Evolutionary conservation across 2,113 vertebrate genomes (phyloP).

Genomic region (Oriolus oriolus): DNA sequence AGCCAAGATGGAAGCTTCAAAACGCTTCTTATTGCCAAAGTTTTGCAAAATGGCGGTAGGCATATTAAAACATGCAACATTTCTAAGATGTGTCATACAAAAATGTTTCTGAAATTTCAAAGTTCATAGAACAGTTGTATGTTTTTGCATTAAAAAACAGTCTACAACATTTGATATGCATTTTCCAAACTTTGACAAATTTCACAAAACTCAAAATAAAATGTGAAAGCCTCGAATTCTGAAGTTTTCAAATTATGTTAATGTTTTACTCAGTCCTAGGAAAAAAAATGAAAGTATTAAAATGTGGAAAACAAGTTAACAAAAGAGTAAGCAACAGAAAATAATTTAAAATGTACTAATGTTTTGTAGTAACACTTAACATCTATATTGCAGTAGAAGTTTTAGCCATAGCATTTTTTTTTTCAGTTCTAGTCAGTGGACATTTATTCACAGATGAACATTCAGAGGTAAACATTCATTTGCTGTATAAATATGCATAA

Average conservation of each 20-base stretch:
- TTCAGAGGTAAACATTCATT: neutral
- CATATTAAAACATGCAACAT: constrained; percentile 57
- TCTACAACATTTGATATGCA: constrained; percentile 38
- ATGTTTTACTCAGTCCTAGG: constrained; percentile 63
- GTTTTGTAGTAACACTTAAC: neutral
- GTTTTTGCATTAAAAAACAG: neutral
- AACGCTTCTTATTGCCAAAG: constrained; percentile 64
- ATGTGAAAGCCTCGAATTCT: constrained; percentile 58
- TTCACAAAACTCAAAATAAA: constrained; percentile 57
- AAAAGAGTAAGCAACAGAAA: constrained; percentile 47
- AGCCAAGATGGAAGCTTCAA: constrained; percentile 51
- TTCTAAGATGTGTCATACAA: constrained; percentile 22
- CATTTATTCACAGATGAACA: neutral
- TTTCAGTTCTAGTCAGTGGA: neutral
- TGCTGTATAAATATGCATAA: neutral
- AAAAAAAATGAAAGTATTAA: constrained; percentile 65
- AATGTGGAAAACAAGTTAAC: constrained; percentile 40
- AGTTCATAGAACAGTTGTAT: constrained; percentile 34
- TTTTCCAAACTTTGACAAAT: constrained; percentile 45
- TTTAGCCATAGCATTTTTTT: neutral
- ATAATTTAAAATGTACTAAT: neutral
- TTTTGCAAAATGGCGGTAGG: constrained; percentile 50
- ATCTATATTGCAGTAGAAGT: neutral
- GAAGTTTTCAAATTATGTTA: constrained; percentile 67
- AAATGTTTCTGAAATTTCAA: constrained; percentile 35